Percentiles rank a stretch among this genome's conserved stretches.
These are phyloP conservation scores for Chiroxiphia lanceolata DNA, from an alignment of 2,797 vertebrate species.

Conservation along the genomic window DNA sequence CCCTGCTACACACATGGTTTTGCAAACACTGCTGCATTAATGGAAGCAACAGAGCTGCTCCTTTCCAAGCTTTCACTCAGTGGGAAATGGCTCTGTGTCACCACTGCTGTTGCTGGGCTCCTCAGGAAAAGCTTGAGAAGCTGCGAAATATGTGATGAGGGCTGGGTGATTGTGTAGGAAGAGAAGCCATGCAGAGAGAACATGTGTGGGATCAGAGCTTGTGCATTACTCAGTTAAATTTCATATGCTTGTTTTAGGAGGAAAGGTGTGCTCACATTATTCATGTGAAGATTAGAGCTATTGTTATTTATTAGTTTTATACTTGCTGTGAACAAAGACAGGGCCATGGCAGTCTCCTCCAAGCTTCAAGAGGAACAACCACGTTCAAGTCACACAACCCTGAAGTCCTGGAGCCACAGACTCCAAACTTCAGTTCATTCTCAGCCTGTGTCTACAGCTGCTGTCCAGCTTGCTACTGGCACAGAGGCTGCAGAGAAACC, in stretches of 20 bases:
- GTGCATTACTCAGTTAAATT: background rate
- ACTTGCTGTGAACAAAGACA: background rate
- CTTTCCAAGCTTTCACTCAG: background rate
- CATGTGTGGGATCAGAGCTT: conserved; percentile 29
- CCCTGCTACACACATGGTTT: background rate
- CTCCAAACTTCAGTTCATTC: background rate
- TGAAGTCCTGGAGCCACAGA: background rate
- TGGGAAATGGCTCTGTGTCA: background rate
- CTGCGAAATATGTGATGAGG: background rate
- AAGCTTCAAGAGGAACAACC: background rate
- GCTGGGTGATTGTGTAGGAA: conserved; percentile 24
- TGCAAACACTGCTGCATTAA: conserved; percentile 17
- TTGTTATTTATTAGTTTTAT: background rate
- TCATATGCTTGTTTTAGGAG: background rate
- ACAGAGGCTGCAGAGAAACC: background rate
- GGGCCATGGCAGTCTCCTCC: background rate
- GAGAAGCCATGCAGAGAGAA: conserved; percentile 27
- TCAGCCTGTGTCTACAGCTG: background rate
- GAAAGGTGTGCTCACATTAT: background rate
- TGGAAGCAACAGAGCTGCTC: background rate
- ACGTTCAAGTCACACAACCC: background rate
- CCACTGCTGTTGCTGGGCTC: background rate
- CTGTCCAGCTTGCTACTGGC: background rate
- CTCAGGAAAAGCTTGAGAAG: background rate
- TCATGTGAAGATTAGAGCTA: background rate